Percentiles rank a stretch among this genome's conserved stretches.
phyloP scores from a whole-genome alignment of 1,140 invertebrate species.

The Camponotus vicinus region DNA sequence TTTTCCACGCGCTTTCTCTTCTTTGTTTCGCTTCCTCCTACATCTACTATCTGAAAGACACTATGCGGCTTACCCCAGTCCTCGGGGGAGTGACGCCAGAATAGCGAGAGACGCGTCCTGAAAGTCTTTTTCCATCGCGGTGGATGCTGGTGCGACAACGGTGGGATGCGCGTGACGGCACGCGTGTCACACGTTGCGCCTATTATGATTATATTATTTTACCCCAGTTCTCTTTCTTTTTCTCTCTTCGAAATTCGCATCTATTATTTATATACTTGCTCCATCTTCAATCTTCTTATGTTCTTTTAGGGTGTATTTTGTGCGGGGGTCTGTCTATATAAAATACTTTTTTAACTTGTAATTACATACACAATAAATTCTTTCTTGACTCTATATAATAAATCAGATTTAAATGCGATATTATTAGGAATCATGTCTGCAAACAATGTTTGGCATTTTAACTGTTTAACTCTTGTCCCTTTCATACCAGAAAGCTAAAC shows the following conservation, averaged over 20 bases:
- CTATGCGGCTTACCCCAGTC: slow-evolving; percentile 73
- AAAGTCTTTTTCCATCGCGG: slow-evolving; percentile 63
- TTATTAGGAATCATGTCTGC: background rate
- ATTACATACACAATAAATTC: background rate
- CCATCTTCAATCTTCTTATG: slow-evolving; percentile 22
- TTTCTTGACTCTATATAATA: background rate
- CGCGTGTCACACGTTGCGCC: slow-evolving; percentile 78
- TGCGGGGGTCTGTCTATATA: background rate
- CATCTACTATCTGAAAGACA: slow-evolving; percentile 47
- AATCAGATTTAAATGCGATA: background rate
- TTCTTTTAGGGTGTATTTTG: background rate
- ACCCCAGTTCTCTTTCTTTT: slow-evolving; percentile 44
- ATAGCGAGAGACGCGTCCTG: slow-evolving; percentile 49
- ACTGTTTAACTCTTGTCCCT: background rate
- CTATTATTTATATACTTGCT: slow-evolving; percentile 81
- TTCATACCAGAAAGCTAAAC: background rate
- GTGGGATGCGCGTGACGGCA: slow-evolving; percentile 68
- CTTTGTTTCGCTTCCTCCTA: slow-evolving; percentile 26
- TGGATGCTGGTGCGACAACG: slow-evolving; percentile 3
- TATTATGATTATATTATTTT: slow-evolving; percentile 83
- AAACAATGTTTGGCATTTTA: background rate
- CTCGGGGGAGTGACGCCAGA: slow-evolving; percentile 68
- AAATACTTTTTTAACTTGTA: background rate
- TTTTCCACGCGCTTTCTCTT: slow-evolving; percentile 15
- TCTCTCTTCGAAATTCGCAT: slow-evolving; percentile 70